Evolutionary conservation across 2,888 invertebrate species (phyloP).

Genomic region (Drosophila kanekoi): DNA sequence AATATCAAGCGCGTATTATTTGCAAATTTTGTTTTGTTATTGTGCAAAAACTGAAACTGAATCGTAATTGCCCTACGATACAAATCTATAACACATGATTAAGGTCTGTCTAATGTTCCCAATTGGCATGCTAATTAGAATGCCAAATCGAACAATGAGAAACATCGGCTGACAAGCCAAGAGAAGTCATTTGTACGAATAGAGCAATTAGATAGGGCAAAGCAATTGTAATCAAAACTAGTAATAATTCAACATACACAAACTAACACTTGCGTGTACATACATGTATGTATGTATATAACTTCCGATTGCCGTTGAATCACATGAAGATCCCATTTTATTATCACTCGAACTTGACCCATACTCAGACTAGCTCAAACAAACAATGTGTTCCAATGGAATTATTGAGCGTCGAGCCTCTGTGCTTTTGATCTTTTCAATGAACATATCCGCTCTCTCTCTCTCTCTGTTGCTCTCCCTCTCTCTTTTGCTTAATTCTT

Average conservation of each 20-base stretch:
- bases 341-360: conserved; percentile 58
- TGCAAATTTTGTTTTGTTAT: conserved; percentile 20
- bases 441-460: conserved; percentile 34
- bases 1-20: not conserved
- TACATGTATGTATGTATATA: conserved; percentile 7
- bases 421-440: conserved; percentile 31
- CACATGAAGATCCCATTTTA: conserved; percentile 13
- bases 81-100: conserved; percentile 47
- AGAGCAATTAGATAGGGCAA: conserved; percentile 51
- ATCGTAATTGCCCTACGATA: conserved; percentile 35
- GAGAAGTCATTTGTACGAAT: conserved; percentile 37
- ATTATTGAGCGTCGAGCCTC: conserved; percentile 18
- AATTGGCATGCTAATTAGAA: conserved; percentile 64
- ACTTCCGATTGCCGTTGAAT: conserved; percentile 41
- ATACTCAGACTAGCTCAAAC: conserved; percentile 10
- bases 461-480: conserved; percentile 8
- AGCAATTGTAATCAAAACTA: conserved; percentile 48
- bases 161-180: conserved; percentile 11
- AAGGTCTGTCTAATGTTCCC: not conserved
- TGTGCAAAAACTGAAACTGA: conserved; percentile 17
- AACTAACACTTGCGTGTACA: not conserved
- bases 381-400: conserved; percentile 21
- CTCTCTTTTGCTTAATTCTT: conserved; percentile 3
- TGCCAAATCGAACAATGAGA: conserved; percentile 51
- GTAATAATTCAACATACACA: conserved; percentile 4